These are phyloP conservation scores for Orthonychiurus folsomi DNA, from an alignment of 2,888 invertebrate genomes.

Conservation along the genomic window DNA sequence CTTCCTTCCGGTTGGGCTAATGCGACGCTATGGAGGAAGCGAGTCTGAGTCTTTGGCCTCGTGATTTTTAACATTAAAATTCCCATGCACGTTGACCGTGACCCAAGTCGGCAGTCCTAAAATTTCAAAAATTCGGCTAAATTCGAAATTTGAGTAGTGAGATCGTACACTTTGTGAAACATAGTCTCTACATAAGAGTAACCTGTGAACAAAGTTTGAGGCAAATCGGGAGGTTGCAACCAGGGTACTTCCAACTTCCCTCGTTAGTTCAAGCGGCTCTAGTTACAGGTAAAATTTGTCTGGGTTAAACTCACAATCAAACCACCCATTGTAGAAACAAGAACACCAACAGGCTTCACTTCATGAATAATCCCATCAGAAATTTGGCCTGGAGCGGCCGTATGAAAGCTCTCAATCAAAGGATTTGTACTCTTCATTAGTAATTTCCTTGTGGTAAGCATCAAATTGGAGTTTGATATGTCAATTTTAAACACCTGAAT, in stretches of 20 bases:
- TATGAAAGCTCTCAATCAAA: conserved; percentile 12
- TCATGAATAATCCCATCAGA: conserved; percentile 22
- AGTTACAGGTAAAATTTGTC: too few relatives aligned
- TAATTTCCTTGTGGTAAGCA: conserved; percentile 49
- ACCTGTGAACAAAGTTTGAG: not conserved
- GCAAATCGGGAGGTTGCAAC: too few relatives aligned
- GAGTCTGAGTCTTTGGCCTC: too few relatives aligned
- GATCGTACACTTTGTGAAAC: not conserved
- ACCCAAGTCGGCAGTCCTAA: too few relatives aligned
- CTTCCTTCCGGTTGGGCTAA: too few relatives aligned
- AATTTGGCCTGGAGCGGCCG: conserved; percentile 15
- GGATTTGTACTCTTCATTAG: conserved; percentile 21
- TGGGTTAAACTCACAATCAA: conserved; percentile 13
- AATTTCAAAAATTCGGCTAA: too few relatives aligned
- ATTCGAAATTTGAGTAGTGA: not conserved
- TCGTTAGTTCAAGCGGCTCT: too few relatives aligned
- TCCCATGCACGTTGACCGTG: too few relatives aligned
- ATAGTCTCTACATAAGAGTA: not conserved
- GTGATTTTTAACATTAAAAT: too few relatives aligned
- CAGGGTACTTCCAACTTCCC: too few relatives aligned
- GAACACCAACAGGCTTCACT: conserved; percentile 19
- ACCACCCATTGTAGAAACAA: conserved; percentile 24
- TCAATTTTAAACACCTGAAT: conserved; percentile 52
- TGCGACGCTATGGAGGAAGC: too few relatives aligned
- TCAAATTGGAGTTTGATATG: conserved; percentile 46